Evolutionary conservation across 2,888 invertebrate species (phyloP), one percentile per base, ranked within the genome.

Genomic region (Mythimna lalbum): DNA sequence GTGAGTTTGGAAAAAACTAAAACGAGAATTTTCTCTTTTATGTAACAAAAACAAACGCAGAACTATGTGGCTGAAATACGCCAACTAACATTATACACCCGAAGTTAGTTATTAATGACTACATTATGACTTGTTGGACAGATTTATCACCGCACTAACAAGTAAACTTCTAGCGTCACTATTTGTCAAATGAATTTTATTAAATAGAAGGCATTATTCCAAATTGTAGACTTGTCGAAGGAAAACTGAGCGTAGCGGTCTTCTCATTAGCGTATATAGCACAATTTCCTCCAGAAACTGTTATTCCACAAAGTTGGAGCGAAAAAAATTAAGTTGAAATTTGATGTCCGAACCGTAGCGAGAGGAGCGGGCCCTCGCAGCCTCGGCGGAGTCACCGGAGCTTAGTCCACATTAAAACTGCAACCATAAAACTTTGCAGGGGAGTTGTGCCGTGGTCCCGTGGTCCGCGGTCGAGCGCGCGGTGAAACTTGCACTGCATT

Each of bases 401-500:
- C 89, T 89, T 87, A 87, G 87, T 87, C 83, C 86, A 91, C 91
- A 92, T 93, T 92, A 92, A 93, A 93, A 92, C 92, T 93, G 92
- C 91, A 90, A 88, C 89, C 88, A 87, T 92, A 92, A 93, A 94
- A 94, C 91, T 94, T 91, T 84, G 74, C 67, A 78, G 78, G 82
- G 80, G 86, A 92, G 92, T 92, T 90, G 88, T 87, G 81, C 88
- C 84, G 91, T 88, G 92, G 92, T 84, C 89, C 87, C 83, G 91
- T 88, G 92, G 92, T 85, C 90, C 83, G 91, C 88, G 92, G 92
- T 85, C 90, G 89, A 91, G 91, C 88, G 87, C 88, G 89, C 86
- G 89, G 89, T 76, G 83, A 91, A 95, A 95, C 93, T 95, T 94
- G 88, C 87, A 90, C 92, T 91, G 91, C 94, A 93, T 93, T 93